Evolutionary conservation across 2,797 vertebrate species (phyloP).

Genomic region (Diplodus sargus): DNA sequence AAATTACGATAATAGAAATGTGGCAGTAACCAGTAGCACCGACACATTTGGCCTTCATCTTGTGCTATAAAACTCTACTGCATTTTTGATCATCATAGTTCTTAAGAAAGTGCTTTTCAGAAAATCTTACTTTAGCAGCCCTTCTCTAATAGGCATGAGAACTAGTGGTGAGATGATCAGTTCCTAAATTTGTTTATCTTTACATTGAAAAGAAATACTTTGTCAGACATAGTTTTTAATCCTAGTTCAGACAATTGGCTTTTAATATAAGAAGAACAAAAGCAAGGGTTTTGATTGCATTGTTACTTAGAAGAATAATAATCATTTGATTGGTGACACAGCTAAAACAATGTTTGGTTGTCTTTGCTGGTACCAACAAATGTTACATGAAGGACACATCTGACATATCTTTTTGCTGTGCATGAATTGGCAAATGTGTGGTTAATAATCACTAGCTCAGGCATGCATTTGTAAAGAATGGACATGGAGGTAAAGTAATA

Average conservation of each 20-base stretch:
- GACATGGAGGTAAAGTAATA: constrained; percentile 67
- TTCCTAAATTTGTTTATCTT: background rate
- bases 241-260: background rate
- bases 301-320: background rate
- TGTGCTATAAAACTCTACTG: constrained; percentile 5
- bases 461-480: constrained; percentile 49
- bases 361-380: constrained; percentile 5
- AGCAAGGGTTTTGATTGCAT: background rate
- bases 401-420: constrained; percentile 51
- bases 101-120: background rate
- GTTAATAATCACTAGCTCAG: constrained; percentile 75
- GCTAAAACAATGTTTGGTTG: constrained; percentile 22
- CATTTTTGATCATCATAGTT: background rate
- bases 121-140: background rate
- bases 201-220: constrained; percentile 5
- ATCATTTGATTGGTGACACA: background rate
- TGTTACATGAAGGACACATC: constrained; percentile 10
- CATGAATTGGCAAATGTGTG: constrained; percentile 76
- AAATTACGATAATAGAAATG: background rate
- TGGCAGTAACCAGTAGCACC: background rate
- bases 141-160: background rate
- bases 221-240: background rate
- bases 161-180: background rate
- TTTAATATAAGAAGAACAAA: background rate
- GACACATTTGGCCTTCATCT: background rate